These are phyloP conservation scores for Agelas oroides DNA, from an alignment of 37 sponge, comb jelly and placozoan species.

Conservation along the genomic window DNA sequence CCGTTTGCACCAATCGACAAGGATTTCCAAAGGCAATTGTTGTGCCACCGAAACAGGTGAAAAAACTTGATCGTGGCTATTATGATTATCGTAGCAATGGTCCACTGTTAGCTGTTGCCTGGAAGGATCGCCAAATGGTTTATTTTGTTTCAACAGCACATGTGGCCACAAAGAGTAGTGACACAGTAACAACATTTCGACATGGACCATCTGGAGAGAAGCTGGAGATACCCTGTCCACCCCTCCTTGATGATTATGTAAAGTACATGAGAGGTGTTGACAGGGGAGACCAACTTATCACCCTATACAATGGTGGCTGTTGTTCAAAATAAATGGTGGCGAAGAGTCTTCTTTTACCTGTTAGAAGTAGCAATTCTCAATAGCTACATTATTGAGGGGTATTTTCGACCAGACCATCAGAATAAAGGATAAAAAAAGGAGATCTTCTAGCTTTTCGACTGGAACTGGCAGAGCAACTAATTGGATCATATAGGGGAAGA, in stretches of 20 bases:
- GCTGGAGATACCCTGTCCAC: conserved; percentile 10
- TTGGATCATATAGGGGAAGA: not conserved
- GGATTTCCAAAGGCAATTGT: no score
- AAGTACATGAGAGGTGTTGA: conserved; percentile 40
- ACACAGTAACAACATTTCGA: no score
- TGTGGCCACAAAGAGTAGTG: not conserved
- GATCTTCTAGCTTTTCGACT: not conserved
- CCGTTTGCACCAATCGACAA: no score
- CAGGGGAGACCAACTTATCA: conserved; percentile 3
- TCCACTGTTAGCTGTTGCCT: no score
- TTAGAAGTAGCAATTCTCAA: conserved; percentile 25
- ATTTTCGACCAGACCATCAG: not conserved
- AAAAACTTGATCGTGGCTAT: no score
- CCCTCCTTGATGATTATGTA: conserved; percentile 8
- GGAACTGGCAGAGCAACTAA: conserved; percentile 6
- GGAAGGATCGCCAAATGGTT: not conserved
- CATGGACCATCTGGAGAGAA: not conserved
- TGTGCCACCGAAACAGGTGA: no score
- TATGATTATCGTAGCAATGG: no score
- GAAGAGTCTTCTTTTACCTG: conserved; percentile 29
- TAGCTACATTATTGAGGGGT: conserved; percentile 21
- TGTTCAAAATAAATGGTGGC: conserved; percentile 53
- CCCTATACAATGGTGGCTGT: conserved; percentile 11
- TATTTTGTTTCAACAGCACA: not conserved
- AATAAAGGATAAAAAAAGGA: not conserved